Evolutionary conservation across 23 tunicate species (phyloP).

Genomic region (Trididemnum miniatum): DNA sequence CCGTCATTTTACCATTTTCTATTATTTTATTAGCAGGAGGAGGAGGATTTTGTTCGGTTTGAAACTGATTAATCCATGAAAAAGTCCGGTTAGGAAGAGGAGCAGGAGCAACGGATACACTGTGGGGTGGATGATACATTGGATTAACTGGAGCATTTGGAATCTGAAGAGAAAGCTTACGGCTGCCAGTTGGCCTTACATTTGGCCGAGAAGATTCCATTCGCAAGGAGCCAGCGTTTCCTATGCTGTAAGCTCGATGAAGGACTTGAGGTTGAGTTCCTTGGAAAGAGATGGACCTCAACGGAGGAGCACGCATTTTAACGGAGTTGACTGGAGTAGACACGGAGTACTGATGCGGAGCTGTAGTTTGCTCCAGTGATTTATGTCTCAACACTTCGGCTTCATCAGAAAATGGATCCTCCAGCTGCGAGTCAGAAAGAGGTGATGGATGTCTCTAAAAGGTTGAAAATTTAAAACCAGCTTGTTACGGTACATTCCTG

Average conservation of each 20-base stretch:
- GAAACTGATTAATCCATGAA: background rate
- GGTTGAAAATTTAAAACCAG: too few species aligned
- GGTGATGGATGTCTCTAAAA: conserved; percentile 6
- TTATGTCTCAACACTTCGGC: background rate
- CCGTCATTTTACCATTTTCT: background rate
- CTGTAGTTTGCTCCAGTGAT: background rate
- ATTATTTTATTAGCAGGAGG: too few species aligned
- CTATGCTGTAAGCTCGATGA: conserved; percentile 34
- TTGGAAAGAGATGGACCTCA: conserved; percentile 39
- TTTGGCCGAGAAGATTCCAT: conserved; percentile 14
- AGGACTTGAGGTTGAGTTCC: background rate
- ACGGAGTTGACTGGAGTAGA: background rate
- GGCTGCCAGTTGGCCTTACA: background rate
- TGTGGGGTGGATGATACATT: background rate
- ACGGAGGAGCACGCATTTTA: background rate
- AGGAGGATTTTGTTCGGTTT: background rate
- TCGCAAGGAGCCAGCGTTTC: conserved; percentile 4
- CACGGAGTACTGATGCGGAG: background rate
- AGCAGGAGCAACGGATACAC: background rate
- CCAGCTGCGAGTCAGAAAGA: background rate
- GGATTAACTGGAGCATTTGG: background rate
- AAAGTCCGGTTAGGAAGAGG: background rate
- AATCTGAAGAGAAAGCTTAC: conserved; percentile 31
- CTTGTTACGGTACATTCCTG: too few species aligned
- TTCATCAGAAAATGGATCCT: conserved; percentile 25